phyloP scores from a whole-genome alignment of 2,888 invertebrate species.

The Venusia cambrica region DNA sequence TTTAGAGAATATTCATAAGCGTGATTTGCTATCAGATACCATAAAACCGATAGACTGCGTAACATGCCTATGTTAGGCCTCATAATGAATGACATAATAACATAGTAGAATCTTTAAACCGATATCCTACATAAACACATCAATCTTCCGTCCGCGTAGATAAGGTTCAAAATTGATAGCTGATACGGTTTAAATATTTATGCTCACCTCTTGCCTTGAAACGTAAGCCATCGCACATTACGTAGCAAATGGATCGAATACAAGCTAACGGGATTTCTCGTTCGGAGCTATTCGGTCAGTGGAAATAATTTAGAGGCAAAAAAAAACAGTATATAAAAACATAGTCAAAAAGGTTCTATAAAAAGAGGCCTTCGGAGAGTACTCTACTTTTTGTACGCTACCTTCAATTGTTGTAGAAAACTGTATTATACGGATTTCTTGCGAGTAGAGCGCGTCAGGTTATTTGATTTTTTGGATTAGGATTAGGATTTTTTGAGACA shows the following conservation, averaged over 20 bases:
- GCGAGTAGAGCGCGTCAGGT: background rate
- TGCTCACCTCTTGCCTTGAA: conserved; percentile 27
- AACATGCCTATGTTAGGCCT: conserved; percentile 13
- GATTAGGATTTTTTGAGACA: too few relatives aligned
- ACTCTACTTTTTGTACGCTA: too few relatives aligned
- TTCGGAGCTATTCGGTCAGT: conserved; percentile 12
- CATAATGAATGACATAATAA: conserved; percentile 22
- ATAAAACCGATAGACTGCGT: conserved; percentile 2
- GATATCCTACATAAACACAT: conserved; percentile 13
- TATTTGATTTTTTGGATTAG: too few relatives aligned
- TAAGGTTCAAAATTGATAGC: conserved; percentile 20
- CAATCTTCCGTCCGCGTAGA: conserved; percentile 12
- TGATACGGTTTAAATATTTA: conserved; percentile 22
- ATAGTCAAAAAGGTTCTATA: too few relatives aligned
- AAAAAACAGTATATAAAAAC: conserved; percentile 22
- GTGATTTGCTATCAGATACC: too few relatives aligned
- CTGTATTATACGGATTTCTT: conserved; percentile 1
- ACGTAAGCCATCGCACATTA: conserved; percentile 21
- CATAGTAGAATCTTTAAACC: conserved; percentile 4
- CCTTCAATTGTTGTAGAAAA: too few relatives aligned
- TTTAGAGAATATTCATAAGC: too few relatives aligned
- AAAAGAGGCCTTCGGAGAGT: too few relatives aligned
- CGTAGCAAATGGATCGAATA: conserved; percentile 21
- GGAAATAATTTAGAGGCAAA: conserved; percentile 21
- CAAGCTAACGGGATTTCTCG: conserved; percentile 26